Evolutionary conservation across 2,113 vertebrate species (phyloP), one percentile per base, ranked within the genome.

Genomic region (Steatornis caripensis): DNA sequence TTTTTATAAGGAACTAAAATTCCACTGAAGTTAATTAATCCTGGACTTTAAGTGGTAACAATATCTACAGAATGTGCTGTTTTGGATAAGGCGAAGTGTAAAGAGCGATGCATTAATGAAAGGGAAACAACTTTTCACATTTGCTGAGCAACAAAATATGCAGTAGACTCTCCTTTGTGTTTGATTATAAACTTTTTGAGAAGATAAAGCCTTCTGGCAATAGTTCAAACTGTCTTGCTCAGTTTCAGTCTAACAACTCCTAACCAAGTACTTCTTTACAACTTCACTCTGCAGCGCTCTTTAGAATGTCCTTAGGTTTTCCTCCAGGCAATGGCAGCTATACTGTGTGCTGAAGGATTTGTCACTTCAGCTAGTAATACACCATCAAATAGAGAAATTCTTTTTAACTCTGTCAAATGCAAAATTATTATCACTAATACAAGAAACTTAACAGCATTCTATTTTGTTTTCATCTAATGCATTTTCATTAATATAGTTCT

Each of bases 251-350:
- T 96, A 92, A 94, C 78, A 96, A 64, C 77, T 97, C 83, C 91
- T 93, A 91, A 97, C 53, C 0, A 1, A 96, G 85, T 90, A 87
- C 71, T 95, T 94, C 87, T 95, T 97, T 91, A 95, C 87, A 93
- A 72, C 66, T 95, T 95, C 87, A 46, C 71, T 96, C 54, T 78
- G 60, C 68, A 72, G 55, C 49, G 65, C 77, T 96, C 36, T 95
- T 97, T 95, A 95, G 72, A 97, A 97, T 97, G 85, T 98, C 96
- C 97, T 97, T 96, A 97, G 93, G 95, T 97, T 97, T 97, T 94
- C 94, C 96, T 97, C 71, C 93, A 97, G 97, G 96, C 97, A 95
- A 95, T 82, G 87, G 93, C 70, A 97, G 51, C 74, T 95, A 89
- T 37, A 92, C 48, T 83, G 70, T 94, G 66, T 87, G 85, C 83